Percentiles rank a stretch among this genome's conserved stretches.
These are phyloP conservation scores for Picathartes gymnocephalus DNA, from an alignment of 2,113 vertebrate species.

Conservation along the genomic window DNA sequence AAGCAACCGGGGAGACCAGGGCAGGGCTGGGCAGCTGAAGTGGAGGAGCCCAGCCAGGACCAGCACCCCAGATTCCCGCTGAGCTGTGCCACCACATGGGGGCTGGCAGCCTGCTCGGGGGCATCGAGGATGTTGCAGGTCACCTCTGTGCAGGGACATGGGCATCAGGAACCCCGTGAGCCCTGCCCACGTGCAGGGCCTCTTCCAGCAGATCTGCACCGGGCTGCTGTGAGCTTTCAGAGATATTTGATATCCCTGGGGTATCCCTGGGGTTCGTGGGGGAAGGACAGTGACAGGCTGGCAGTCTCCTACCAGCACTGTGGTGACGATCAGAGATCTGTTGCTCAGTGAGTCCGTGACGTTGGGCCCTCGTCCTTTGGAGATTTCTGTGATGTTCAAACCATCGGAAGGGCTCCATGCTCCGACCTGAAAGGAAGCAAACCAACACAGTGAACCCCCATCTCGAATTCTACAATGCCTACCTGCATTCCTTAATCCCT, in stretches of 20 bases:
- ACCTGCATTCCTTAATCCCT: not conserved
- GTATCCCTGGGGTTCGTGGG: fast-evolving
- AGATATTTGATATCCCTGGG: fast-evolving
- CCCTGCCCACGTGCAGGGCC: fast-evolving
- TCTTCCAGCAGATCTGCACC: not conserved
- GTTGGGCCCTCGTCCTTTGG: constrained; percentile 91
- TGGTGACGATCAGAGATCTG: constrained; percentile 93
- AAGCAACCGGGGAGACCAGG: not conserved
- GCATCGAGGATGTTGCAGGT: not conserved
- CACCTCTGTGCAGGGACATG: not conserved
- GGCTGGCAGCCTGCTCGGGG: not conserved
- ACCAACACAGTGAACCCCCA: not conserved
- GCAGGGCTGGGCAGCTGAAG: not conserved
- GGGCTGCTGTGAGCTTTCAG: not conserved
- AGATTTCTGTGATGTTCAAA: constrained; percentile 92
- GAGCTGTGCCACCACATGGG: not conserved
- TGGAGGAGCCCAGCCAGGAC: not conserved
- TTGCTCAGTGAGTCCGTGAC: constrained; percentile 97
- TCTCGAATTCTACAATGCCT: not conserved
- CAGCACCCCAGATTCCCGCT: not conserved
- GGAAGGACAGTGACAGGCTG: not conserved
- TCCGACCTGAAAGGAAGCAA: constrained; percentile 80
- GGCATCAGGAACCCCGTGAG: not conserved
- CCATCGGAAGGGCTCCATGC: constrained; percentile 92
- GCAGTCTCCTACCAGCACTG: constrained; percentile 86